phyloP scores from a whole-genome alignment of 2,797 vertebrate genomes.

The Aeoliscus strigatus region DNA sequence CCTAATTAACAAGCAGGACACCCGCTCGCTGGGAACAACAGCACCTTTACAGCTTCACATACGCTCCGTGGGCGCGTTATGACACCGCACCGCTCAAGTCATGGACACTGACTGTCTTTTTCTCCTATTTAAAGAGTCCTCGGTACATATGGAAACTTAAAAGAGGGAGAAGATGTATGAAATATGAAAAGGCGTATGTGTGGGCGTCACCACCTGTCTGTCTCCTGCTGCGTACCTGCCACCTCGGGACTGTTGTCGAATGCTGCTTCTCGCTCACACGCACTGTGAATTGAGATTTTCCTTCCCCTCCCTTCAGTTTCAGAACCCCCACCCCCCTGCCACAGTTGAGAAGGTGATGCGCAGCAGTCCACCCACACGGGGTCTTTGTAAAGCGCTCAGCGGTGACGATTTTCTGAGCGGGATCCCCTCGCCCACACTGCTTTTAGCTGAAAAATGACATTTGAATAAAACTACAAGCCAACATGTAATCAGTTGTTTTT shows the following conservation, averaged over 20 bases:
- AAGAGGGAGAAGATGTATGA: slow-evolving; percentile 2
- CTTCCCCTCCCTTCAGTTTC: slow-evolving; percentile 34
- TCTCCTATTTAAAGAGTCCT: no score
- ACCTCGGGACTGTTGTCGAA: slow-evolving; percentile 10
- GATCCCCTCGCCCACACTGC: slow-evolving; percentile 15
- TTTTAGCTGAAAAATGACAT: slow-evolving; percentile 19
- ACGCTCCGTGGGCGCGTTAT: slow-evolving; percentile 1
- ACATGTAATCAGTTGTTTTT: no score
- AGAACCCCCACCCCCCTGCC: slow-evolving; percentile 30
- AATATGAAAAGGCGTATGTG: slow-evolving; percentile 3
- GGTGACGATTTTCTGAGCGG: slow-evolving; percentile 15
- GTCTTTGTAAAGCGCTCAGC: slow-evolving; percentile 4
- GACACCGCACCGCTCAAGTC: slow-evolving; percentile 1
- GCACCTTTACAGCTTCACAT: slow-evolving; percentile 22
- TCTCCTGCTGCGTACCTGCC: no score
- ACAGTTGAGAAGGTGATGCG: slow-evolving; percentile 30
- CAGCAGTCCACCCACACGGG: slow-evolving; percentile 34
- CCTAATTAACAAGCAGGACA: slow-evolving; percentile 55
- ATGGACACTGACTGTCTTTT: no score
- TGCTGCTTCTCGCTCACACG: slow-evolving; percentile 5
- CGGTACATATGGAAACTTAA: no score
- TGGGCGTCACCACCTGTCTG: no score
- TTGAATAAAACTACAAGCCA: slow-evolving; percentile 15
- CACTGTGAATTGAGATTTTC: slow-evolving; percentile 33
- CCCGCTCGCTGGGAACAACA: slow-evolving; percentile 33